These are phyloP conservation scores for Pyrrhia umbra DNA, from an alignment of 2,888 invertebrate genomes.

Conservation along the genomic window DNA sequence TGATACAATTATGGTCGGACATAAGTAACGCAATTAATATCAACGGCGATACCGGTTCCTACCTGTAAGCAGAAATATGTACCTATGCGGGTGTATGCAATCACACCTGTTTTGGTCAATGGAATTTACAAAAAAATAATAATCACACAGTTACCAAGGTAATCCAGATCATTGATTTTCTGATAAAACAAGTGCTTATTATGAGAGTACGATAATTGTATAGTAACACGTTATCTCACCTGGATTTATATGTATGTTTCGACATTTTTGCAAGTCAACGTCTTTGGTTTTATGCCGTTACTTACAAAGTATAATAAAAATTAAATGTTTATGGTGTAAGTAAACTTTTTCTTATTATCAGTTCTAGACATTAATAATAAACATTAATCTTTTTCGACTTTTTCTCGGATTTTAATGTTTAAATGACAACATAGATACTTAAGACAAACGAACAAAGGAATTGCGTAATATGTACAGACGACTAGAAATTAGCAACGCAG, in stretches of 20 bases:
- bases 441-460: conserved; percentile 41
- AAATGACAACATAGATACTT: conserved; percentile 20
- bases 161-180: conserved; percentile 39
- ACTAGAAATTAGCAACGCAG: conserved; percentile 27
- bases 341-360: background rate
- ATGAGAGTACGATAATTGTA: conserved; percentile 20
- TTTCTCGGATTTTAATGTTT: too few relatives aligned
- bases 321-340: background rate
- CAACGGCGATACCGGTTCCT: conserved; percentile 28
- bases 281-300: background rate
- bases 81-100: conserved; percentile 6
- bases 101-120: conserved; percentile 16
- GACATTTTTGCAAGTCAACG: conserved; percentile 10
- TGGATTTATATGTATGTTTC: conserved; percentile 5
- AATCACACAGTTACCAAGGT: background rate
- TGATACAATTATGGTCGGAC: conserved; percentile 39
- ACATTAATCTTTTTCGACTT: too few relatives aligned
- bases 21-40: conserved; percentile 52
- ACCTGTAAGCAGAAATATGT: conserved; percentile 19
- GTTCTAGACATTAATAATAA: conserved; percentile 32
- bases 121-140: conserved; percentile 17
- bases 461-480: conserved; percentile 27
- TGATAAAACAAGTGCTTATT: conserved; percentile 27
- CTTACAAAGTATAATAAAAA: background rate
- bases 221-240: conserved; percentile 29